A percentile compares a stretch with the other conserved stretches of the same genome.
phyloP scores from a whole-genome alignment of 2,888 invertebrate genomes.

The Drosophila atroscutellata region DNA sequence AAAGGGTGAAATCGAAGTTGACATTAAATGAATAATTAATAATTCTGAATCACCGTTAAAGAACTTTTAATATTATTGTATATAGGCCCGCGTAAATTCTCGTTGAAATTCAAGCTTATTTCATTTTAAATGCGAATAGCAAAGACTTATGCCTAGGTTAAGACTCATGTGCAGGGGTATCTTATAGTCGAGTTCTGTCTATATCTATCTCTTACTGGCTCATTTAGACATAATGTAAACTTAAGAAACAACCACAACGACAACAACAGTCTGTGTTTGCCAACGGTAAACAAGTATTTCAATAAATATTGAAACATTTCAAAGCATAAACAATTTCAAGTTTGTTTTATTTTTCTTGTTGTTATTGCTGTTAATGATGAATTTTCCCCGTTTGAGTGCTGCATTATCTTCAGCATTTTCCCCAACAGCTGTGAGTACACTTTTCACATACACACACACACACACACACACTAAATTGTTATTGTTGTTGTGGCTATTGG shows the following conservation, averaged over 20 bases:
- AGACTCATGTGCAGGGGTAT: neutral
- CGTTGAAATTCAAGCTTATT: neutral
- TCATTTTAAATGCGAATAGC: neutral
- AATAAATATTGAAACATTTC: constrained; percentile 64
- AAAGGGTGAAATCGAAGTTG: no score
- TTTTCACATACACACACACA: constrained; percentile 12
- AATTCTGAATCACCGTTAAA: neutral
- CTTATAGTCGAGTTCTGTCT: no score
- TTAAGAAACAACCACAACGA: constrained; percentile 6
- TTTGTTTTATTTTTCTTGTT: constrained; percentile 4
- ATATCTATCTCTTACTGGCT: neutral
- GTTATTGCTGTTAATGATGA: constrained; percentile 25
- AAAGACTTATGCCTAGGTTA: neutral
- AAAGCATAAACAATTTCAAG: constrained; percentile 28
- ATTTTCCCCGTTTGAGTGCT: constrained; percentile 14
- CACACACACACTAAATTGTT: constrained; percentile 10
- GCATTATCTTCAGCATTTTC: constrained; percentile 29
- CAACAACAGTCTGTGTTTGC: constrained; percentile 26
- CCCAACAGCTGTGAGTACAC: constrained; percentile 50
- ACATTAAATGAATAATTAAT: neutral
- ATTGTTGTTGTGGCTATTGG: constrained; percentile 50
- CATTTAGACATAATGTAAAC: constrained; percentile 57
- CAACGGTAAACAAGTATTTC: constrained; percentile 37
- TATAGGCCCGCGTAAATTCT: neutral
- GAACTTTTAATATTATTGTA: neutral